Base-by-base conservation (phyloP, 2,888 invertebrate species). In the Cephus runcator region DNA sequence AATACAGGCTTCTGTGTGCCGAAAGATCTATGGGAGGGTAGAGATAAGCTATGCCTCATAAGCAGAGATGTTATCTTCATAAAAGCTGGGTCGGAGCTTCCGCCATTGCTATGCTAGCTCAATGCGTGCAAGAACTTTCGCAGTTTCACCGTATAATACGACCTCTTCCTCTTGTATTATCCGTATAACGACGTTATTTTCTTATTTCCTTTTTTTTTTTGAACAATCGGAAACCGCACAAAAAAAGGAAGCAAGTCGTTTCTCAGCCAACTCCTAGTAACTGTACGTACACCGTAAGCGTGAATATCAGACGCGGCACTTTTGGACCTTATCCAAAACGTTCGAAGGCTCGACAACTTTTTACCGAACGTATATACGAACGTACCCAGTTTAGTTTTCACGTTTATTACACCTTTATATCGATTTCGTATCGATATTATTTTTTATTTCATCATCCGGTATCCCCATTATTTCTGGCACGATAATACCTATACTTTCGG, bases 31-130 rank as follows among this genome's bases (percentile, higher is more conserved):
- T 83, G 81, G 80, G 79, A 82, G 77, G 80, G 77, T 82, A 73
- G 80, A 79, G 87, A 87, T 87, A 87, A 87, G 86, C 86, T 85
- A 83, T 75, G 56, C 56, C 75, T 75, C 74, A 86, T 86, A 87
- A 87, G 86, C 85, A 82, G 81, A 86, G 87, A 87, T 86, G 82
- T 84, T 86, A 87, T 87, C 87, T 81, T 82, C 81, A 79, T 80
- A 80, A 80, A 82, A 81, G 80, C 79, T 76, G 76, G 83, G 82
- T 83, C 84, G 83, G 81, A 83, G 82, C 79, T 82, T 83, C 80
- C 81, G 79, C 81, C 81, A 77, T 79, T 80, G 79, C 75, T 30
- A 30, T 40, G 75, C 40, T 69, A 35, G 68, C 74, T 73, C 34
- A 69, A 40, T 36, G 75, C 79, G 78, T 73, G 78, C 77, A 82